phyloP scores from a whole-genome alignment of 2,888 invertebrate species.

The Drosophila imparisetae region DNA sequence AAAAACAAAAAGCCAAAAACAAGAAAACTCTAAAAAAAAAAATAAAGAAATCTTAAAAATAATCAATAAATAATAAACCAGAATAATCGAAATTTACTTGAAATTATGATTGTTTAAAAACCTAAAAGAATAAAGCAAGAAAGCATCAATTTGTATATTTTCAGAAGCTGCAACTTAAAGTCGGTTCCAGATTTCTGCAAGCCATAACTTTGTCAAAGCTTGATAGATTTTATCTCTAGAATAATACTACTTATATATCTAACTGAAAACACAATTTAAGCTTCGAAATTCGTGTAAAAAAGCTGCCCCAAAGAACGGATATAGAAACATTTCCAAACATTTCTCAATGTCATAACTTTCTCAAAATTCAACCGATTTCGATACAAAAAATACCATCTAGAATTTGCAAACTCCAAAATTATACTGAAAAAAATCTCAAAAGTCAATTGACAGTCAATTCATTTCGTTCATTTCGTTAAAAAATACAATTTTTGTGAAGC shows the following conservation, averaged over 20 bases:
- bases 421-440: background rate
- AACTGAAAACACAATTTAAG: background rate
- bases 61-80: background rate
- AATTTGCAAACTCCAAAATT: background rate
- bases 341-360: background rate
- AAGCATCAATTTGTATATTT: background rate
- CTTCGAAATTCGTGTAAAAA: background rate
- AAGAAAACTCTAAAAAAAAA: background rate
- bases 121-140: fast-evolving
- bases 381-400: background rate
- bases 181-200: background rate
- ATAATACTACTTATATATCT: background rate
- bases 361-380: background rate
- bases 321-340: background rate
- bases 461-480: background rate
- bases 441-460: background rate
- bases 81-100: background rate
- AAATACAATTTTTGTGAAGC: background rate
- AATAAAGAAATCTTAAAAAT: background rate
- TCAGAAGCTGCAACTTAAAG: background rate
- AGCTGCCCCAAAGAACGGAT: fast-evolving
- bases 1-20: background rate
- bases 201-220: background rate
- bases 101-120: background rate
- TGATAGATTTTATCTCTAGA: background rate